Conservation (phyloP, 2,113 vertebrate genomes). For the Corythaixoides concolor region DNA sequence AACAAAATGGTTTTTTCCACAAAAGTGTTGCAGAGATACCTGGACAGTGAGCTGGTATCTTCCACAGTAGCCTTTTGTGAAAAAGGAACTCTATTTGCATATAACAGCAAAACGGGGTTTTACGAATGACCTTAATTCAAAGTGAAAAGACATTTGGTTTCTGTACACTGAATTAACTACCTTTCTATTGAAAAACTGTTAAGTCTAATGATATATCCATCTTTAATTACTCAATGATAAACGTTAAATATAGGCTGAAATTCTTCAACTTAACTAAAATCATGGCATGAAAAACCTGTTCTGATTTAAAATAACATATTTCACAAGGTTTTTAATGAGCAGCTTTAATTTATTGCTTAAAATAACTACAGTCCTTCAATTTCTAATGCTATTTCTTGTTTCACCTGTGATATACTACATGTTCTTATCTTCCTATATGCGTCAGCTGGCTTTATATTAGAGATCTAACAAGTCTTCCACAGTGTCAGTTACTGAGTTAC, state of each 20-base stretch:
- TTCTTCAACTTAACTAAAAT: neutral
- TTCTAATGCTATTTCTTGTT: neutral
- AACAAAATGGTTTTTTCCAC: neutral
- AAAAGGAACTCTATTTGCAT: neutral
- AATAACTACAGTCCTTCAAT: neutral
- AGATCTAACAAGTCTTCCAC: neutral
- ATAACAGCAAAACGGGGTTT: neutral
- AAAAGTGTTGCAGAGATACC: neutral
- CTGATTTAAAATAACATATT: constrained; percentile 1
- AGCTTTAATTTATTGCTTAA: constrained; percentile 10
- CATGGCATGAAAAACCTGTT: neutral
- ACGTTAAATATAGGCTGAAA: neutral
- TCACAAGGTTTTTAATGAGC: neutral
- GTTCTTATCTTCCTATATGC: neutral
- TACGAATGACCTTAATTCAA: neutral
- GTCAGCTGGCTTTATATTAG: neutral
- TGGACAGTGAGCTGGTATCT: neutral
- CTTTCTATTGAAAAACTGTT: constrained; percentile 10
- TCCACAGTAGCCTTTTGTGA: neutral
- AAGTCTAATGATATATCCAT: neutral
- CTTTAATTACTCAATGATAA: neutral
- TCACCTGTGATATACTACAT: neutral
- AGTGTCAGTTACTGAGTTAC: neutral
- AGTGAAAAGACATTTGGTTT: neutral
- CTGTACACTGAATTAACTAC: neutral